Base-by-base conservation (phyloP, 2,888 invertebrate species). In the Agrotis puta region DNA sequence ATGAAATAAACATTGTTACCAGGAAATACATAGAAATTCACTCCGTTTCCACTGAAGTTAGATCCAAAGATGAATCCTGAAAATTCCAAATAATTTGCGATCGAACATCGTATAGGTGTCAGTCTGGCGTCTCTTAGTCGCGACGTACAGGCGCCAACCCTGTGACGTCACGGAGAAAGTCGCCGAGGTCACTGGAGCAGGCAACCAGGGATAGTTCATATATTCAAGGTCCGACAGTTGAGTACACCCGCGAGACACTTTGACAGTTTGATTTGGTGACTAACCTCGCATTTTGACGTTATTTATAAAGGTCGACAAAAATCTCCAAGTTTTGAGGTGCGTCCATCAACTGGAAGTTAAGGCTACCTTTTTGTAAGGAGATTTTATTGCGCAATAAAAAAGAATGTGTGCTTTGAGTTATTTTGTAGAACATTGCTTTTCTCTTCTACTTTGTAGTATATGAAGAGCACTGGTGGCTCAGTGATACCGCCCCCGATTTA, bases 151-250 rank as follows among this genome's bases (percentile, higher is more conserved):
- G 88, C 92, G 90, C 89, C 92, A 33, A 66, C 64, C 77, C 78
- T 51, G 86, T 92, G 93, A 93, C 92, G 93, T 93, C 91, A 92
- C 73, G 72, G 86, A 73, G 87, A 90, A 90, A 90, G 87, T 88
- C 79, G 56, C 81, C 86, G 85, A 89, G 92, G 93, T 93, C 88
- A 93, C 85, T 89, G 70, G 91, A 88, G 79, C 87, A 87, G 75
- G 85, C 84, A 88, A 87, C 87, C 80, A 80, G 70, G 70, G 81
- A 74, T 83, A 76, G 80, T 85, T 77, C 82, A 57, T 83, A 76
- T 70, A 86, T 90, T 91, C 92, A 93, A 92, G 92, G 93, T 91
- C 84, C 64, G 45, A 77, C 72, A 62, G n/a, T 20, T 27, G 69
- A 57, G 39, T 43, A 57, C 48, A 48, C 75, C 75, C 56, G 59